Evolutionary conservation across 2,113 vertebrate genomes (phyloP), one percentile per base, ranked within the genome.

Genomic region (Podocnemis expansa): DNA sequence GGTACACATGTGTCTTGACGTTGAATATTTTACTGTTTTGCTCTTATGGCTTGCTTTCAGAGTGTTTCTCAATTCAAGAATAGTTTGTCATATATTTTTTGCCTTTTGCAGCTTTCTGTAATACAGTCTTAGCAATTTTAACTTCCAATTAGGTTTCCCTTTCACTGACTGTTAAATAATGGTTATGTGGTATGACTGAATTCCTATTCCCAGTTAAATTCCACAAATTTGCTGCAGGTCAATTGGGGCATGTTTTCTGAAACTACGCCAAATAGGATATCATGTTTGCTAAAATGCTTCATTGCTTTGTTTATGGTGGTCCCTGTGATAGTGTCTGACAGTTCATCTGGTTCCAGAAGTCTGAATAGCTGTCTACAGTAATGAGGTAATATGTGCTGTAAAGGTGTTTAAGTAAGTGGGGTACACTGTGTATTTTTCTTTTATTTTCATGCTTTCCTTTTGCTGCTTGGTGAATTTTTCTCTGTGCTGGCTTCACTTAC

Each of bases 351-450:
- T 85, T 86, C 51, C 56, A 27, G 41, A 52, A 85, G 13, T 58
- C 27, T 54, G 63, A 94, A 75, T 84, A 78, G 91, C 60, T 41
- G 70, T 73, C 38, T 41, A 43, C 38, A 43, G 38, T 73, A 73
- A 73, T 73, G 67, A 41, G 38, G 0, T 34, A 47, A 80, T 89
- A 91, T 49, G 10, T 84, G 76, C 56, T 34, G 60, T 93, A 38
- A 94, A 96, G 94, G 78, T 85, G 73, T 22, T 90, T 25, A 22
- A 31, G 22, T 88, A 60, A 41, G 24, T 55, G n/a, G 82, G 83
- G 29, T 45, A 58, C 81, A 43, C 86, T 88, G 63, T 0, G 0
- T 80, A 81, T 82, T 95, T 89, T 89, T 75, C 85, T 41, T 73
- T 22, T 41, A 70, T 38, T 70, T 38, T 38, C 24, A 73, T 22